Conservation (phyloP, 1,140 invertebrate species). For the Gryllus bimaculatus region DNA sequence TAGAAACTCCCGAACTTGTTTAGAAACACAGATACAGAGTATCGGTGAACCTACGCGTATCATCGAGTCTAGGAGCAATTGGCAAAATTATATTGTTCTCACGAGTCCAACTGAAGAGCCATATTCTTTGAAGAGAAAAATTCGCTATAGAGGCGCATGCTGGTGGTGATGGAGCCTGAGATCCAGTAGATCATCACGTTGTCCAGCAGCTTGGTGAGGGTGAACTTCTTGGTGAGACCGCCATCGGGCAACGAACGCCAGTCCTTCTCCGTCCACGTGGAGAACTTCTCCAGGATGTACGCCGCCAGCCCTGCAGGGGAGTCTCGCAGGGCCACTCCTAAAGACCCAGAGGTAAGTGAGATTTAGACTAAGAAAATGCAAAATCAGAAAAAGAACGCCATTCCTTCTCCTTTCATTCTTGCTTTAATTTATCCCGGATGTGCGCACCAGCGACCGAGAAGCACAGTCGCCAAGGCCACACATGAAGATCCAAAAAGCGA, state of each 20-base stretch:
- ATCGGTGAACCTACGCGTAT: too few species aligned
- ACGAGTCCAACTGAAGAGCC: too few species aligned
- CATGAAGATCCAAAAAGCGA: too few species aligned
- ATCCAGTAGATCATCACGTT: conserved; percentile 86
- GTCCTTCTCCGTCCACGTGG: conserved; percentile 57
- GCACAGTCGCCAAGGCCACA: too few species aligned
- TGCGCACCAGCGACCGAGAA: too few species aligned
- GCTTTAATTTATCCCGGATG: too few species aligned
- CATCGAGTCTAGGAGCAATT: too few species aligned
- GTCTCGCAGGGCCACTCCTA: conserved; percentile 46
- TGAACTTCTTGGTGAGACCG: conserved; percentile 54
- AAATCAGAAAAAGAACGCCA: conserved; percentile 49
- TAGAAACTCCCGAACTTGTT: too few species aligned
- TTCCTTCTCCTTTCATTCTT: conserved; percentile 50
- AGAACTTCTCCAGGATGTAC: conserved; percentile 81
- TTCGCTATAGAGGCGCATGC: conserved; percentile 66
- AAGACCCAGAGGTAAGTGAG: neutral
- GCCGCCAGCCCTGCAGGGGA: conserved; percentile 66
- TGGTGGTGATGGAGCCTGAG: conserved; percentile 64
- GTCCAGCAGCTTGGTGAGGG: conserved; percentile 68
- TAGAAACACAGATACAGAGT: too few species aligned
- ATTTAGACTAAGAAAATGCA: too few species aligned
- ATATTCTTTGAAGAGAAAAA: conserved; percentile 31
- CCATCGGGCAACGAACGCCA: conserved; percentile 53
- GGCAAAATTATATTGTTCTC: too few species aligned